Base-by-base conservation (phyloP, 2,888 invertebrate genomes). In the Candidula unifasciata region DNA sequence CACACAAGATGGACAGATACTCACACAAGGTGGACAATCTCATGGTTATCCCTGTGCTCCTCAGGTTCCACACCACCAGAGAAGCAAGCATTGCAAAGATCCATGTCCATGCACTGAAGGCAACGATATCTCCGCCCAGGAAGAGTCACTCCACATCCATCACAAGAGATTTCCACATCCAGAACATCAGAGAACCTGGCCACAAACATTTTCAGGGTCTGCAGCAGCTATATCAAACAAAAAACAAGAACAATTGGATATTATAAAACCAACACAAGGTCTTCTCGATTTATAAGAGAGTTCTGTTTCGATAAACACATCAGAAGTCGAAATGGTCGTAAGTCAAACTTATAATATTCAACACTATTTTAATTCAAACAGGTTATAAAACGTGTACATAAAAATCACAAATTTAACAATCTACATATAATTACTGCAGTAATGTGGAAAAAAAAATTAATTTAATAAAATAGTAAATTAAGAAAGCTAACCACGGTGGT, bases 121-220 rank as follows among this genome's bases (percentile, higher is more conserved):
- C 93, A 93, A 27, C 93, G 89, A 85, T 93, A 93, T 33, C 93
- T 86, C 21, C 91, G 87, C 0, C 93, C 93, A 0, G 93, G 93
- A 30, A 93, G 86, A 0, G 93, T 93, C 1, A 90, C 91, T 60
- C 89, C 89, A 88, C 93, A 93, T 0, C 93, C 93, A 86, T 93
- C 93, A 91, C 93, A 93, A 79, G 87, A 90, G 69, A 93, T 92
- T 87, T 93, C 93, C 64, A 93, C 93, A 77, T 93, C 93, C 80
- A 93, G 83, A 33, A 93, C 88, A 85, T 93, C 93, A 87, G 91
- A 93, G 90, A 91, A 93, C 44, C 92, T 87, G 0, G 93, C 93
- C 16, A 93, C 90, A 88, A 93, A 93, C 92, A 93, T 92, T 90
- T 93, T 93, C 60, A 92, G 88, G 3, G 87, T 90, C 93, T 93